phyloP scores from a whole-genome alignment of 2,888 invertebrate species.

The Ischnus inquisitorius region DNA sequence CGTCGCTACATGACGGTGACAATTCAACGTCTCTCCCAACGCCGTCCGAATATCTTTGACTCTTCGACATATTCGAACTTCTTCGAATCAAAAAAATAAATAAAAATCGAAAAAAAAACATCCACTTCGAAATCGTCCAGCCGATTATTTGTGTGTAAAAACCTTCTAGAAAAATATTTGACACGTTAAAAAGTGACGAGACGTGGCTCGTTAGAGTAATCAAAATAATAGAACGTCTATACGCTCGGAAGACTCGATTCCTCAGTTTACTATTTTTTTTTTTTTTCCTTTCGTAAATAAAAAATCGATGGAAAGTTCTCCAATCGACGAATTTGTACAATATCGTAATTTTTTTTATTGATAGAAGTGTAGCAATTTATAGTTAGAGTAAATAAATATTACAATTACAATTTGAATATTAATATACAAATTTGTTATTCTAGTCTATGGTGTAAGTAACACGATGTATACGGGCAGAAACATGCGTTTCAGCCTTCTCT shows the following conservation, averaged over 20 bases:
- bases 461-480: constrained; percentile 62
- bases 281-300: background rate
- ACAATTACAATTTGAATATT: constrained; percentile 68
- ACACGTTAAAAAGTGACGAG: constrained; percentile 25
- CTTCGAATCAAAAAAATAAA: constrained; percentile 27
- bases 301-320: background rate
- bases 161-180: constrained; percentile 29
- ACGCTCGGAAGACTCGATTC: constrained; percentile 4
- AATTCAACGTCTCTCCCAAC: constrained; percentile 32
- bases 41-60: constrained; percentile 56
- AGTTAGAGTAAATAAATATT: constrained; percentile 73
- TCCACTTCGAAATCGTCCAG: background rate
- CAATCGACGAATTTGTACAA: constrained; percentile 58
- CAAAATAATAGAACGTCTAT: constrained; percentile 14
- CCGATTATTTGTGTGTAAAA: constrained; percentile 25
- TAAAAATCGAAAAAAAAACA: background rate
- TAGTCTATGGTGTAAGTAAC: constrained; percentile 69
- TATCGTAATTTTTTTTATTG: constrained; percentile 70
- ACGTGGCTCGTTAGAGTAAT: constrained; percentile 10
- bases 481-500: constrained; percentile 38
- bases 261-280: no score
- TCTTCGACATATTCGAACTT: constrained; percentile 49
- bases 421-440: constrained; percentile 71
- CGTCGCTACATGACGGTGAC: constrained; percentile 34
- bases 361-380: constrained; percentile 64